Conservation (phyloP, 2,888 invertebrate genomes). For the Suillia variegata region DNA sequence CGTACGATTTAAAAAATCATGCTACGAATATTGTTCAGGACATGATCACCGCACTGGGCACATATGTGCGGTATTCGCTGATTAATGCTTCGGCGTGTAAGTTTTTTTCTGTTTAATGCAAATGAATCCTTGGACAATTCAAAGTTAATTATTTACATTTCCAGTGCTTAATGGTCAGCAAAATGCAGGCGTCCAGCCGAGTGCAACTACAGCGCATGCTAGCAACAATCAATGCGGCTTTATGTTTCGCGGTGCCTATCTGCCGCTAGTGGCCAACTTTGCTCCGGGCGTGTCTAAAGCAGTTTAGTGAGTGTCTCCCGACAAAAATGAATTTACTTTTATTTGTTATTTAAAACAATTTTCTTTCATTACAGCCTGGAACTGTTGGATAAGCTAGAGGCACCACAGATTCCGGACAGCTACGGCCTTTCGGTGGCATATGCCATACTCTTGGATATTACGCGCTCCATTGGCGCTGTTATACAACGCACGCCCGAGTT, state of each 20-base stretch:
- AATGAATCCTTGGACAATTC: background rate
- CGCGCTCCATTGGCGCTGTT: slow-evolving; percentile 80
- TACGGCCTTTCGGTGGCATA: slow-evolving; percentile 97
- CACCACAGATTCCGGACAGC: slow-evolving; percentile 93
- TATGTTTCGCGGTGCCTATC: slow-evolving; percentile 89
- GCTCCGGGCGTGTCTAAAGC: slow-evolving; percentile 86
- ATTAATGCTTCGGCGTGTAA: slow-evolving; percentile 63
- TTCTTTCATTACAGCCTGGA: slow-evolving; percentile 73
- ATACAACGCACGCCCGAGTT: slow-evolving; percentile 65
- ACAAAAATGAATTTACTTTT: background rate
- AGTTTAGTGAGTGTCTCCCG: slow-evolving; percentile 92
- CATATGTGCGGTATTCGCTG: slow-evolving; percentile 91
- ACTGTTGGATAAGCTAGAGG: slow-evolving; percentile 93
- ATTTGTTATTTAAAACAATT: background rate
- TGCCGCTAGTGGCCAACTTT: slow-evolving; percentile 85
- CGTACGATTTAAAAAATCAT: slow-evolving; percentile 94
- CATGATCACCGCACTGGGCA: slow-evolving; percentile 91
- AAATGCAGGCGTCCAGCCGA: slow-evolving; percentile 46
- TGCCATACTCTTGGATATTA: slow-evolving; percentile 89
- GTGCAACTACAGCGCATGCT: slow-evolving; percentile 58
- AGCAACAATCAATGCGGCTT: slow-evolving; percentile 70
- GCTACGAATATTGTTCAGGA: slow-evolving; percentile 93
- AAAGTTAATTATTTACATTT: slow-evolving; percentile 9
- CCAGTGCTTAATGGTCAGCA: slow-evolving; percentile 46
- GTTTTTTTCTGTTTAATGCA: too few relatives aligned